Conservation (phyloP, 2,888 invertebrate species). For the Lasioglossum lativentre region DNA sequence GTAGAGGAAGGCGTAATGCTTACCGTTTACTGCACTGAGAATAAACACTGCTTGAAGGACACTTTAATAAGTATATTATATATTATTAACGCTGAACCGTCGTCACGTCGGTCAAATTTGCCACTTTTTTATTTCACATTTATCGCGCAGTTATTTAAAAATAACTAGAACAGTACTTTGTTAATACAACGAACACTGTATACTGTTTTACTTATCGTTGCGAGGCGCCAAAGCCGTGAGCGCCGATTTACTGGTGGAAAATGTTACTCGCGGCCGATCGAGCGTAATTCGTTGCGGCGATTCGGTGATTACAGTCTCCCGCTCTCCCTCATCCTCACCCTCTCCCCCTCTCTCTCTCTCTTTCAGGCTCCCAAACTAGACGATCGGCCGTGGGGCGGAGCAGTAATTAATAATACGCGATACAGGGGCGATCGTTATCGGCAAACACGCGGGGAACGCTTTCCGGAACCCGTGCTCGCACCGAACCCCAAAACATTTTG, state of each 20-base stretch:
- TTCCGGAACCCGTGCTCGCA: conserved; percentile 24
- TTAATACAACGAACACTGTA: background rate
- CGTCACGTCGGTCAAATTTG: background rate
- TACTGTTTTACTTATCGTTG: too few species aligned
- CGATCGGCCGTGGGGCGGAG: conserved; percentile 16
- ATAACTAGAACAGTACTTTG: background rate
- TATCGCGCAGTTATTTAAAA: too few species aligned
- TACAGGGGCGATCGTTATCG: conserved; percentile 61
- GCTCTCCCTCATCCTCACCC: background rate
- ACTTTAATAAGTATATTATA: too few species aligned
- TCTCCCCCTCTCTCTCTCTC: background rate
- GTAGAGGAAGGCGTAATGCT: too few species aligned
- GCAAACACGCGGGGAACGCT: conserved; percentile 36
- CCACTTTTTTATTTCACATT: too few species aligned
- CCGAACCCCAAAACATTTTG: conserved; percentile 31
- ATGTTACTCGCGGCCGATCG: conserved; percentile 37
- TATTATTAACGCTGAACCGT: background rate
- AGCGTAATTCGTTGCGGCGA: conserved; percentile 53
- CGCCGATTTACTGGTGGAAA: conserved; percentile 14
- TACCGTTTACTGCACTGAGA: too few species aligned
- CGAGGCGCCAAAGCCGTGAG: background rate
- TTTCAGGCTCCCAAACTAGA: conserved; percentile 18
- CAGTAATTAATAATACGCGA: conserved; percentile 66
- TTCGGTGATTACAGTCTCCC: conserved; percentile 53
- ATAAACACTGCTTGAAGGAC: too few species aligned